Evolutionary conservation across 2,797 vertebrate species (phyloP), one percentile per base, ranked within the genome.

Genomic region (Cossypha dichroa): DNA sequence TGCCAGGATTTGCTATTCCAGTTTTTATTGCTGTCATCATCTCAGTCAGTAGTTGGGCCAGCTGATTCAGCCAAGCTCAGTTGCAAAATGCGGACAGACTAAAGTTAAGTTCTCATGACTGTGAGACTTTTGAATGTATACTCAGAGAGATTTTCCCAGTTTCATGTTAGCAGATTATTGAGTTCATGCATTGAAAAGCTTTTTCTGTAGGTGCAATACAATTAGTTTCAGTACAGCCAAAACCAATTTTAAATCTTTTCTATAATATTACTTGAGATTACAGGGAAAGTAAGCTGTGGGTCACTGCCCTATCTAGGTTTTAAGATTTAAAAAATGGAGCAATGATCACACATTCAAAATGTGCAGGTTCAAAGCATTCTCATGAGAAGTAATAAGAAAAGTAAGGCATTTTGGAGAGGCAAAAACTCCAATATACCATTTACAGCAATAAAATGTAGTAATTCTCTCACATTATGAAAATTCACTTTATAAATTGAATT

Each of bases 11-110:
- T 93, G 72, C 72, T 93, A 34, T 91, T 96, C 72, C 76, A 73
- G 31, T 94, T 96, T 96, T 94, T 96, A 93, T 91, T 96, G 94
- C 93, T 95, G 60, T 95, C 92, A 96, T 94, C 93, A 78, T 94
- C 90, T 93, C 87, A 79, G n/a, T 84, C 93, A 93, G 76, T 58
- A 66, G 74, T 48, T 88, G 59, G 79, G 83, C 93, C 90, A 90
- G 69, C 83, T 85, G 80, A 81, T 94, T 87, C 88, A 96, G 93
- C 94, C 92, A 93, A 93, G 90, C 85, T 85, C 59, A 49, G 51
- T 88, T 96, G 95, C 63, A 75, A 89, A 96, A 88, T 15, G 11
- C 5, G 15, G 73, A 90, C 91, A 82, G 84, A 63, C 79, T 77
- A 34, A 76, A 92, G 67, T 74, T 67, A 66, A 82, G 86, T 94